phyloP scores from a whole-genome alignment of 1,140 invertebrate genomes.

The Zaprionus nigranus region DNA sequence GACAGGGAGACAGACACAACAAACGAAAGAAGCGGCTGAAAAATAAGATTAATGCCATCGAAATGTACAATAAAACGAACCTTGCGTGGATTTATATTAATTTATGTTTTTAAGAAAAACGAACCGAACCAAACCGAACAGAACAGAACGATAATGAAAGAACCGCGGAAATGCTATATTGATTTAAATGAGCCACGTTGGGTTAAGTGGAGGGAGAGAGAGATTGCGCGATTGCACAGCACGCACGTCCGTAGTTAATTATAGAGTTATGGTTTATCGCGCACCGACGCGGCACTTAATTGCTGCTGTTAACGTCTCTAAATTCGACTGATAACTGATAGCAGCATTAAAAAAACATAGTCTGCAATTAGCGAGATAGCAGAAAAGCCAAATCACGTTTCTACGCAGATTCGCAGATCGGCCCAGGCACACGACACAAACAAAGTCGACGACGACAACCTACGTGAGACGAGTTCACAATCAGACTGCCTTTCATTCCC shows the following conservation, averaged over 20 bases:
- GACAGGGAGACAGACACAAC: neutral
- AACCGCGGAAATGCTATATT: slow-evolving; percentile 55
- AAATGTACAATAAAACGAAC: slow-evolving; percentile 40
- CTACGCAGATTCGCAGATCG: neutral
- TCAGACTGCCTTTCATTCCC: slow-evolving; percentile 25
- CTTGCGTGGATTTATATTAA: slow-evolving; percentile 45
- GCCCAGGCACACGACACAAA: neutral
- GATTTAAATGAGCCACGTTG: slow-evolving; percentile 48
- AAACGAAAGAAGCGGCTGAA: neutral
- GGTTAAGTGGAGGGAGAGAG: neutral
- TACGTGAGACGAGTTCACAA: slow-evolving; percentile 46
- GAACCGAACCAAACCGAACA: neutral
- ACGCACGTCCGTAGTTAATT: slow-evolving; percentile 39
- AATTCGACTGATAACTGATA: slow-evolving; percentile 38
- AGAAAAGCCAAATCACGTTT: slow-evolving; percentile 1
- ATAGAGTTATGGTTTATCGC: slow-evolving; percentile 32
- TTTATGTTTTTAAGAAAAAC: slow-evolving; percentile 46
- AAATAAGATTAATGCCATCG: slow-evolving; percentile 45
- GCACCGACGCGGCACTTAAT: slow-evolving; percentile 29
- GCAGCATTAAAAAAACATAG: slow-evolving; percentile 29
- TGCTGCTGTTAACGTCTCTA: slow-evolving; percentile 25
- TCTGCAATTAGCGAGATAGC: slow-evolving; percentile 26
- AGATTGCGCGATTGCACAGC: slow-evolving; percentile 5
- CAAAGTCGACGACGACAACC: slow-evolving; percentile 30
- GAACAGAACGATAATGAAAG: slow-evolving; percentile 41